Conservation (phyloP, 2,797 vertebrate species). For the Simalia tracyae region DNA sequence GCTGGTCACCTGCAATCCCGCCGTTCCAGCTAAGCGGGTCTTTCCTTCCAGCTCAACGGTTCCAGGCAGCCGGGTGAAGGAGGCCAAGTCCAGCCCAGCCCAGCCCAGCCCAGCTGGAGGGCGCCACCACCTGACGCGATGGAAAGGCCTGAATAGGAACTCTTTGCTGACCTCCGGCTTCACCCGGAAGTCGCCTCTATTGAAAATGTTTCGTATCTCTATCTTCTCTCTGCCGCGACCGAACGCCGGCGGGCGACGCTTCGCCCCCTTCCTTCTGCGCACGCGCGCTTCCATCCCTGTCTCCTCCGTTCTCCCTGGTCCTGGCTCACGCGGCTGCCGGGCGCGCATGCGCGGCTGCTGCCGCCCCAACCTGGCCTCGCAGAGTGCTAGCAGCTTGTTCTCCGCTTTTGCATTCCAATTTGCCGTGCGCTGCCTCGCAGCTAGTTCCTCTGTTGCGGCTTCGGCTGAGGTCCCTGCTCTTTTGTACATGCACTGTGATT, state of each 20-base stretch:
- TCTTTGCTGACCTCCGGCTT: too few relatives aligned
- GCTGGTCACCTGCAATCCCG: not conserved
- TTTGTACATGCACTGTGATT: not conserved
- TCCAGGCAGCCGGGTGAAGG: not conserved
- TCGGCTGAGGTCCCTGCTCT: too few relatives aligned
- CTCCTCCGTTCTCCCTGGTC: too few relatives aligned
- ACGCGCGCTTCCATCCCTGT: rapidly evolving
- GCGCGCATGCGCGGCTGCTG: not conserved
- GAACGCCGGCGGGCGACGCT: too few relatives aligned
- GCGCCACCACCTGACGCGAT: not conserved
- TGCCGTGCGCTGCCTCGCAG: too few relatives aligned
- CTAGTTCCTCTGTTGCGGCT: not conserved
- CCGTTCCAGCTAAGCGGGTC: too few relatives aligned
- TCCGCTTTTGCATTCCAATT: not conserved
- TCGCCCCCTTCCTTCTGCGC: too few relatives aligned
- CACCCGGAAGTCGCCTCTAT: not conserved
- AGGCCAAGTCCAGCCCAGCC: not conserved
- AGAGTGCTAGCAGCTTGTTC: not conserved
- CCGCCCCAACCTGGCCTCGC: not conserved
- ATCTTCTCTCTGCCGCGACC: not conserved
- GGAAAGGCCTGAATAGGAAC: not conserved
- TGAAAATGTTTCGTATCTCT: not conserved
- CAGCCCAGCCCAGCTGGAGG: too few relatives aligned
- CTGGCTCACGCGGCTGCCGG: too few relatives aligned
- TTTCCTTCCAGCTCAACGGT: not conserved